These are phyloP conservation scores for Pheosia gnoma DNA, from an alignment of 2,888 invertebrate genomes.

Conservation along the genomic window DNA sequence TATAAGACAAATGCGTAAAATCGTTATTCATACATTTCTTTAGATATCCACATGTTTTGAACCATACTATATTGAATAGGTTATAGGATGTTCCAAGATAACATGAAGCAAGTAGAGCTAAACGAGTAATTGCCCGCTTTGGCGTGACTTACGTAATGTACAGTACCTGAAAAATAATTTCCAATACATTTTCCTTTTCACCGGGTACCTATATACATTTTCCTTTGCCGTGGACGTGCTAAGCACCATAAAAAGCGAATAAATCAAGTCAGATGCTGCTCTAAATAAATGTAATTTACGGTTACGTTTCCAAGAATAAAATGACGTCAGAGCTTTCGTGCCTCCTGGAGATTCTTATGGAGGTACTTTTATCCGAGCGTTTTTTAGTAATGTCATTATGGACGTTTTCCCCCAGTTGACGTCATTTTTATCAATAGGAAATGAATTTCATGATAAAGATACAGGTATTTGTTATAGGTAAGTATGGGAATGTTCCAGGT, in stretches of 20 bases:
- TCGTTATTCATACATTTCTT: no score
- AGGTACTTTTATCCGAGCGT: background rate
- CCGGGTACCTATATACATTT: conserved; percentile 38
- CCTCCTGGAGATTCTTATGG: conserved; percentile 26
- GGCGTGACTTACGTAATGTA: conserved; percentile 1
- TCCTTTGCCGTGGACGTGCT: conserved; percentile 52
- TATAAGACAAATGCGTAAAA: no score
- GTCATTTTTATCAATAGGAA: conserved; percentile 2
- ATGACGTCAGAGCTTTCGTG: conserved; percentile 45
- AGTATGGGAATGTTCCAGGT: background rate
- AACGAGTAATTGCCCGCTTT: background rate
- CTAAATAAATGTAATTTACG: conserved; percentile 70
- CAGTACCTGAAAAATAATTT: conserved; percentile 30
- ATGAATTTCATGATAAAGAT: background rate
- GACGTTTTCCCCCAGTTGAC: background rate
- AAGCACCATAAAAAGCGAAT: conserved; percentile 65
- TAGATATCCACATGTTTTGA: no score
- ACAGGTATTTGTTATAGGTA: no score
- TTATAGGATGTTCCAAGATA: no score
- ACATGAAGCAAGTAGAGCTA: background rate
- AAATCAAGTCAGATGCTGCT: conserved; percentile 67
- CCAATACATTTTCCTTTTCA: conserved; percentile 42
- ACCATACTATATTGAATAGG: no score
- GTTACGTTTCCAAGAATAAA: conserved; percentile 59
- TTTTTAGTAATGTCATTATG: conserved; percentile 5